Conservation (phyloP, 2,888 invertebrate genomes). For the Troides aeacus region DNA sequence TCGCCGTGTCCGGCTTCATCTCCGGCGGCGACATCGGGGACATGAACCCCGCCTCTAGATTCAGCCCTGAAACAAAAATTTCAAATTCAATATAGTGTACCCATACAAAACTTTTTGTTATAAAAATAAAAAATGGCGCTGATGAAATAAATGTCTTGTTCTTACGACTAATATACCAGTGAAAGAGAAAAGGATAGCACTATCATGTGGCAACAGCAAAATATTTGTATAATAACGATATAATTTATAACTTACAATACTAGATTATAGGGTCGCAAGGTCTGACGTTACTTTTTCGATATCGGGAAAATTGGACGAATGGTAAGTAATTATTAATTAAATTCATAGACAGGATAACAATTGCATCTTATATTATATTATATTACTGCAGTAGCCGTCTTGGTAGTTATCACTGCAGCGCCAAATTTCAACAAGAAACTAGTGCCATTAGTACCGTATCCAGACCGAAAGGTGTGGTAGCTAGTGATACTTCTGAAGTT, state of each 20-base stretch:
- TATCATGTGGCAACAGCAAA: not conserved
- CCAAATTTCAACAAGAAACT: no score
- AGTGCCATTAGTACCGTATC: no score
- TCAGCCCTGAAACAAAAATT: slow-evolving; percentile 81
- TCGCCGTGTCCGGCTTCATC: slow-evolving; percentile 93
- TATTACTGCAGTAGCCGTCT: no score
- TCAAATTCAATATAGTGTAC: not conserved
- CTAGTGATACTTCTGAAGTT: no score
- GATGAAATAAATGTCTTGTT: not conserved
- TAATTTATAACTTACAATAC: not conserved
- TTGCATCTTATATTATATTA: no score
- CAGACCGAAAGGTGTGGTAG: no score
- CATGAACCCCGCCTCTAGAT: slow-evolving; percentile 87
- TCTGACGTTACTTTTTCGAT: not conserved
- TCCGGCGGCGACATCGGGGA: slow-evolving; percentile 92
- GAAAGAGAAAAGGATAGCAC: not conserved
- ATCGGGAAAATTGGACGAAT: not conserved
- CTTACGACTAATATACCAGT: not conserved
- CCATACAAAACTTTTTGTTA: not conserved
- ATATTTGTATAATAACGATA: not conserved
- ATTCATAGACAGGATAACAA: not conserved
- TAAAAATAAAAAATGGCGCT: not conserved
- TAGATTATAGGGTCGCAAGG: not conserved
- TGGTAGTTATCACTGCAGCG: no score
- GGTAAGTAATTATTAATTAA: not conserved